Percentiles rank a stretch among this genome's conserved stretches.
These are phyloP conservation scores for Protosalanx chinensis DNA, from an alignment of 2,797 vertebrate species.

Conservation along the genomic window DNA sequence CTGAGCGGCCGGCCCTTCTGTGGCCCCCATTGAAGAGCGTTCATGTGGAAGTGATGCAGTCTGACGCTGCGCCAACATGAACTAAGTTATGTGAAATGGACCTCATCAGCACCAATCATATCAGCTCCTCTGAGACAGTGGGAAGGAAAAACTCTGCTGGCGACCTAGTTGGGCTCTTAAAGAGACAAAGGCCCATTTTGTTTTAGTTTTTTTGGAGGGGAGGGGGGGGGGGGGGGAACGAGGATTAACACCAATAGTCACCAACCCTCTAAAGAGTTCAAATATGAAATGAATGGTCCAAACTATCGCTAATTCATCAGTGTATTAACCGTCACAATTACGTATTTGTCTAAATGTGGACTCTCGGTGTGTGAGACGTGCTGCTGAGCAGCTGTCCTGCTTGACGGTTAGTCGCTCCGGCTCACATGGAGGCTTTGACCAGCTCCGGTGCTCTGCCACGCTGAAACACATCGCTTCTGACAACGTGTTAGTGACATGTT, in stretches of 20 bases:
- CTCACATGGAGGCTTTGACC: slow-evolving; percentile 17
- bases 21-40: slow-evolving; percentile 11
- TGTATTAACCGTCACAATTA: too few species aligned
- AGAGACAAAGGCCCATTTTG: slow-evolving; percentile 50
- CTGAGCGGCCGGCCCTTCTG: slow-evolving; percentile 13
- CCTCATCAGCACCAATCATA: slow-evolving; percentile 67
- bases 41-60: slow-evolving; percentile 62
- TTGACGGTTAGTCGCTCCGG: slow-evolving; percentile 15
- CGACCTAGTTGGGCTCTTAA: slow-evolving; percentile 68
- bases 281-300: neutral
- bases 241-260: neutral
- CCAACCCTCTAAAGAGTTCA: neutral
- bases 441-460: neutral
- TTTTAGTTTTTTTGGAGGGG: neutral
- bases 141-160: slow-evolving; percentile 52
- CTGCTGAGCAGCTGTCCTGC: neutral
- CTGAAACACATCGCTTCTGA: slow-evolving; percentile 17
- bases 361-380: neutral
- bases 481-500: slow-evolving; percentile 25
- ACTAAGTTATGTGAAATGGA: slow-evolving; percentile 66
- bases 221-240: too few species aligned
- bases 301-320: neutral
- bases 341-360: too few species aligned
- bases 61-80: slow-evolving; percentile 62
- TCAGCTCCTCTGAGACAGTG: slow-evolving; percentile 59